phyloP scores from a whole-genome alignment of 1,140 invertebrate genomes.

The Pygmarrhopalites habei region DNA sequence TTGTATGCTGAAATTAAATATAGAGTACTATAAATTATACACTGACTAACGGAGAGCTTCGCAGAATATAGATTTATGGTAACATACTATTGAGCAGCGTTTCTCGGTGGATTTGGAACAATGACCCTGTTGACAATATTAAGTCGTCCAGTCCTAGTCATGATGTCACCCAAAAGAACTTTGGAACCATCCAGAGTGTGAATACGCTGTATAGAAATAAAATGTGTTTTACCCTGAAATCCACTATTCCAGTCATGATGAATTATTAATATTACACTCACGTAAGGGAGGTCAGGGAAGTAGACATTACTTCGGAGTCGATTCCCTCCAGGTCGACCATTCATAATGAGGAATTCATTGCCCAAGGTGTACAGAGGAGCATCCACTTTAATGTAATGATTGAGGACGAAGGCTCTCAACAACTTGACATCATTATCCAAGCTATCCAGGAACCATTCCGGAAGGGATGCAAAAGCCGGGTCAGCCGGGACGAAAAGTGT shows the following conservation, averaged over 20 bases:
- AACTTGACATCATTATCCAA: constrained; percentile 23
- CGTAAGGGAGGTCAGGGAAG: constrained; percentile 21
- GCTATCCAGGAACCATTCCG: constrained; percentile 27
- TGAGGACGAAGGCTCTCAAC: constrained; percentile 22
- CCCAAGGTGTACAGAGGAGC: constrained; percentile 14
- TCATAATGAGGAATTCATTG: constrained; percentile 29
- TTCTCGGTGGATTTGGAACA: constrained; percentile 23
- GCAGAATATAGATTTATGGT: too few species aligned
- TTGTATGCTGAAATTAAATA: too few species aligned
- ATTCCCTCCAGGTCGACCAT: constrained; percentile 24
- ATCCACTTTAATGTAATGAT: constrained; percentile 32
- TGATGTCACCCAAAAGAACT: constrained; percentile 28
- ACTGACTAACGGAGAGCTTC: too few species aligned
- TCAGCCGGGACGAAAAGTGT: constrained; percentile 37
- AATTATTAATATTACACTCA: too few species aligned
- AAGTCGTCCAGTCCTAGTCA: constrained; percentile 22
- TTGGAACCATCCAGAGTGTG: constrained; percentile 28
- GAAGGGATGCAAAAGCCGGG: constrained; percentile 26
- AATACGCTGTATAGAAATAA: constrained; percentile 24
- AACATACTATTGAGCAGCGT: constrained; percentile 22
- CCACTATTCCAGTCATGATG: too few species aligned
- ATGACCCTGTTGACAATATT: constrained; percentile 35
- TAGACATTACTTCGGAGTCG: constrained; percentile 30
- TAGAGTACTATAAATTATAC: too few species aligned
- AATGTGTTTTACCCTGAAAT: too few species aligned